Conservation (phyloP, 2,113 vertebrate species). For the Xerus inauris region DNA sequence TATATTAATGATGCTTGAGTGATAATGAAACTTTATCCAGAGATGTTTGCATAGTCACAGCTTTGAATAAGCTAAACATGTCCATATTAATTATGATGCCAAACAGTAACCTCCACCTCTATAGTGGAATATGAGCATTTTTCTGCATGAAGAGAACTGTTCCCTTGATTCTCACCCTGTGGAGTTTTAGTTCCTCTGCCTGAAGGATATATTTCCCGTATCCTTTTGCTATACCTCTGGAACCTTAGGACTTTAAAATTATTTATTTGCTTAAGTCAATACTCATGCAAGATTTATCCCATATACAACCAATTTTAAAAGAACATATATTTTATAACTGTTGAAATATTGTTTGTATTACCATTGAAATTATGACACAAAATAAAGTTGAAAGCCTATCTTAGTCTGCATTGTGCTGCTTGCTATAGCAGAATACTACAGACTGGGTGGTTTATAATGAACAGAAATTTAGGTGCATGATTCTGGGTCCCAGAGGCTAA, state of each 20-base stretch:
- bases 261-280: not conserved
- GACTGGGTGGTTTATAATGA: too few species aligned
- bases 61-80: not conserved
- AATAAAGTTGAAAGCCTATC: not conserved
- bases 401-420: not conserved
- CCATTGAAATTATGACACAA: not conserved
- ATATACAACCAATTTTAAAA: not conserved
- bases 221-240: not conserved
- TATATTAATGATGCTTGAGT: not conserved
- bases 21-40: not conserved
- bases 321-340: not conserved
- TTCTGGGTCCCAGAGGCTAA: not conserved
- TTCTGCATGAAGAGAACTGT: not conserved
- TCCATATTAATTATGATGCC: not conserved
- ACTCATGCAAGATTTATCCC: not conserved
- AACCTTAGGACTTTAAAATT: not conserved
- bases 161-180: not conserved
- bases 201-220: not conserved
- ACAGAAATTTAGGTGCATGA: not conserved
- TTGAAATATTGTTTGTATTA: not conserved
- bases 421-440: too few species aligned
- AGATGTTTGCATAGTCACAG: not conserved
- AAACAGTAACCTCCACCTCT: not conserved
- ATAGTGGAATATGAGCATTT: not conserved
- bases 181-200: not conserved